Conservation (phyloP, 2,888 invertebrate genomes). For the Geotrupes spiniger region DNA sequence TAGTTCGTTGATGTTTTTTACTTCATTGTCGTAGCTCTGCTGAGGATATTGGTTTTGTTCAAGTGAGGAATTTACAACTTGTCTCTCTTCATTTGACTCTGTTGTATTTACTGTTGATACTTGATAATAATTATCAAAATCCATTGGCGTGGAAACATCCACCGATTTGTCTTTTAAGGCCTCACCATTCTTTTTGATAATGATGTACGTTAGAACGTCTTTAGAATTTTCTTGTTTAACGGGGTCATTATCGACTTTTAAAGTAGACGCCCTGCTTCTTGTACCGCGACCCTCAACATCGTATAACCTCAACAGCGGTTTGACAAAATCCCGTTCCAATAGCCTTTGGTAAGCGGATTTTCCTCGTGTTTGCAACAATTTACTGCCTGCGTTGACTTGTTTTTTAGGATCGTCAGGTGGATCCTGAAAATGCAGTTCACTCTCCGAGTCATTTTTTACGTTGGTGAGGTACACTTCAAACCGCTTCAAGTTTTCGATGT, state of each 20-base stretch:
- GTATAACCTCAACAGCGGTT: conserved; percentile 43
- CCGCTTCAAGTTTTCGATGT: conserved; percentile 31
- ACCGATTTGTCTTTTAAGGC: no score
- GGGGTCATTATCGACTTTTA: not conserved
- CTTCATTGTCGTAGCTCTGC: no score
- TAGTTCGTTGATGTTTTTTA: no score
- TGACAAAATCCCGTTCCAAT: conserved; percentile 44
- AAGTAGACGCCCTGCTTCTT: no score
- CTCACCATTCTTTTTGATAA: no score
- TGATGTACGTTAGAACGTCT: not conserved
- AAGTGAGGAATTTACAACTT: no score
- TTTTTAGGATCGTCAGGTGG: not conserved
- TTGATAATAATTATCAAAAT: no score
- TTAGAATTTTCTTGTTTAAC: not conserved
- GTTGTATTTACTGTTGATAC: not conserved
- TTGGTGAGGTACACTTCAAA: conserved; percentile 37
- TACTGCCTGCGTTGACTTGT: conserved; percentile 34
- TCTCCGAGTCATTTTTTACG: conserved; percentile 29
- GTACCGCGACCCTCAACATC: conserved; percentile 20
- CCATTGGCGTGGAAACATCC: no score
- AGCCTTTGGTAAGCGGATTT: conserved; percentile 43
- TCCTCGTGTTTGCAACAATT: conserved; percentile 36
- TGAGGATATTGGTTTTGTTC: no score
- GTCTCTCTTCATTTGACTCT: conserved; percentile 29
- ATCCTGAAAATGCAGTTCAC: conserved; percentile 1